Conservation (phyloP, 2,797 vertebrate species). For the Dicrostonyx torquatus region DNA sequence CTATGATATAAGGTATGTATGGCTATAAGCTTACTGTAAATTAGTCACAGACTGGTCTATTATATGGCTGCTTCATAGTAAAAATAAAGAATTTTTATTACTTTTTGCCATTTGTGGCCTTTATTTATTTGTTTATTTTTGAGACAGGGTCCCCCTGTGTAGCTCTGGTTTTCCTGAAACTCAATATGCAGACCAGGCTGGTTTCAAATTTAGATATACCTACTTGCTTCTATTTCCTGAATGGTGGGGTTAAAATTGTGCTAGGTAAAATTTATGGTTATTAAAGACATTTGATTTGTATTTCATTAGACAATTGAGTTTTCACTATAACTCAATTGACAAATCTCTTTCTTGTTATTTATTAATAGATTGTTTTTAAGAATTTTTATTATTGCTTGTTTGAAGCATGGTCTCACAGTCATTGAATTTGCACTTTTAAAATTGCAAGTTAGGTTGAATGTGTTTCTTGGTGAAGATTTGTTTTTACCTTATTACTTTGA, state of each 20-base stretch:
- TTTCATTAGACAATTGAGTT: slow-evolving; percentile 28
- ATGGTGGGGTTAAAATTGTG: not conserved
- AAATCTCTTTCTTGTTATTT: slow-evolving; percentile 6
- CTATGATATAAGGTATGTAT: not conserved
- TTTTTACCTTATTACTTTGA: slow-evolving; percentile 36
- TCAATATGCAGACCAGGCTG: not conserved
- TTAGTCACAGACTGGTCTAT: slow-evolving; percentile 34
- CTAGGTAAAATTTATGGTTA: slow-evolving; percentile 20
- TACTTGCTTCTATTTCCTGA: not conserved
- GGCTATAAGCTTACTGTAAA: slow-evolving; percentile 51
- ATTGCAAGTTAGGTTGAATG: not conserved
- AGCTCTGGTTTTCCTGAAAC: not conserved
- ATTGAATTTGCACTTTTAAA: slow-evolving; percentile 24
- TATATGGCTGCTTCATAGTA: not conserved
- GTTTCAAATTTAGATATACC: not conserved
- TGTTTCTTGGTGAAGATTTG: slow-evolving; percentile 30
- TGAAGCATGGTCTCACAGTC: not conserved
- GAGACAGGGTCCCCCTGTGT: no score
- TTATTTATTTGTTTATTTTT: not conserved
- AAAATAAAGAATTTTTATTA: slow-evolving; percentile 18
- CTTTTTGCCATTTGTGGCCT: slow-evolving; percentile 15
- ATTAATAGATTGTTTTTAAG: slow-evolving; percentile 48
- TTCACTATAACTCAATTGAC: slow-evolving; percentile 1
- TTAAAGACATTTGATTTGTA: slow-evolving; percentile 51
- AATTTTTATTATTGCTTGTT: not conserved